phyloP scores from a whole-genome alignment of 2,797 vertebrate species.

The Danio tinwini region DNA sequence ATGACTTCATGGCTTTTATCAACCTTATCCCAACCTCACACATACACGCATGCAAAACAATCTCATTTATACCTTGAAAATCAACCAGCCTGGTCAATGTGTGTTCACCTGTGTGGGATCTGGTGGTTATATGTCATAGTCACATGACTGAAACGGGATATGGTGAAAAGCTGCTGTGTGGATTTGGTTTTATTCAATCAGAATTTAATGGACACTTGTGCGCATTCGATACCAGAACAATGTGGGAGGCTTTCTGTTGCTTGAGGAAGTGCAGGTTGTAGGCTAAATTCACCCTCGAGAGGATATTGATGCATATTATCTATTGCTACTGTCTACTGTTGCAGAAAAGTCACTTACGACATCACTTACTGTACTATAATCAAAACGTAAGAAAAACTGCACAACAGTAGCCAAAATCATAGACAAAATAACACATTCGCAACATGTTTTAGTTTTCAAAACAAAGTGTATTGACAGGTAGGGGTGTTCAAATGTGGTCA shows the following conservation, averaged over 20 bases:
- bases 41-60: slow-evolving; percentile 57
- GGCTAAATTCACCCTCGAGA: not conserved
- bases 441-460: not conserved
- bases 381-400: not conserved
- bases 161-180: not conserved
- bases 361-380: not conserved
- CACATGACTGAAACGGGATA: slow-evolving; percentile 12
- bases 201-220: not conserved
- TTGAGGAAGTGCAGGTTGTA: not conserved
- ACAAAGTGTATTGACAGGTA: not conserved
- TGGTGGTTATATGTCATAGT: not conserved
- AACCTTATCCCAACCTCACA: slow-evolving; percentile 78
- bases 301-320: not conserved
- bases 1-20: slow-evolving; percentile 78
- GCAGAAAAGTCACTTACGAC: not conserved
- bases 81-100: not conserved
- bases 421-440: not conserved
- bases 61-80: slow-evolving; percentile 8
- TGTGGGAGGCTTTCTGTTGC: not conserved
- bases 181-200: slow-evolving; percentile 4
- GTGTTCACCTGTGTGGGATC: not conserved
- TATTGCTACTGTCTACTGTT: not conserved
- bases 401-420: not conserved
- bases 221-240: not conserved
- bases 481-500: too few relatives aligned